Base-by-base conservation (phyloP, 1,140 invertebrate genomes). In the Euwallacea similis region DNA sequence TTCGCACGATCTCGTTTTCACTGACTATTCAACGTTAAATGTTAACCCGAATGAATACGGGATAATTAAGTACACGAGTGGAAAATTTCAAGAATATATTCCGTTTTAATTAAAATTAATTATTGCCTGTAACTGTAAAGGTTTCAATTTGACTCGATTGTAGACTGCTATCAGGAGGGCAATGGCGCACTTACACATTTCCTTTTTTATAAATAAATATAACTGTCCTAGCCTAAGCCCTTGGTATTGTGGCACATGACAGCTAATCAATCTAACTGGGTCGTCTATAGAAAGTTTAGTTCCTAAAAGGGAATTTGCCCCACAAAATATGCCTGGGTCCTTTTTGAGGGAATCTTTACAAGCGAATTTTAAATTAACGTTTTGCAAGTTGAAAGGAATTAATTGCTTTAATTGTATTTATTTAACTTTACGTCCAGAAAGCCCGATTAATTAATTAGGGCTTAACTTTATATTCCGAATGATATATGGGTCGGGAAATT, bases 321-420 rank as follows among this genome's bases (percentile, higher is more conserved):
- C 33, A 9, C 7, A 47, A 15, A 47, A 13, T 15, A 44, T 16
- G 42, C 10, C 11, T 11, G 10, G 9, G n/a, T 13, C 42, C 44
- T 44, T 63, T 63, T 47, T 47, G 21, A 63, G 44, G 8, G 61
- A 58, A 50, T 47, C 61, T 63, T 63, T 63, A 47, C 61, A 16
- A 47, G n/a, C 61, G 44, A 63, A 63, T 63, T 63, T 63, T 63
- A 63, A 44, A 63, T 63, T 47, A 63, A 47, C 61, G 61, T 63
- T 63, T 63, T 63, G 61, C 16, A 13, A n/a, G 42, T 6, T 63
- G 61, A 63, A 63, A 63, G 42, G 43, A 63, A 63, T 47, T 63
- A 63, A 63, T 63, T 63, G 61, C 61, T 47, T 44, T 63, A 63
- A 63, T 63, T 44, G 61, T 63, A 47, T 61, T 63, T 63, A 63